Evolutionary conservation across 2,888 invertebrate genomes (phyloP), one percentile per base, ranked within the genome.

Genomic region (Deroplatys truncata): DNA sequence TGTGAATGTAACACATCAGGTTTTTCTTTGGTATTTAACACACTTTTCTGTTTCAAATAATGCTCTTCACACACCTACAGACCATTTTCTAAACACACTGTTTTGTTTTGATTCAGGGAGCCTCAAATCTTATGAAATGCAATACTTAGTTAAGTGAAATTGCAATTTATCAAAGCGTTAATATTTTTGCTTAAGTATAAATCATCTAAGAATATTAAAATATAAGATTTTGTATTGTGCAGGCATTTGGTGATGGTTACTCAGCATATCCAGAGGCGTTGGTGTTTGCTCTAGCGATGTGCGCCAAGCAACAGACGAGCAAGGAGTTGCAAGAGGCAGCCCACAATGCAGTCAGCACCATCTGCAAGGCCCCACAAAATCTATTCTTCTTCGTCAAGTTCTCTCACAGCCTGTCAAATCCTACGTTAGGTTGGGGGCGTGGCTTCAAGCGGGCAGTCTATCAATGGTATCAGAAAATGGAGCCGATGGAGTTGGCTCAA

Each of bases 271-370:
- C 94, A 91, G 95, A 95, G 90, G 94, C 96, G 20, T 93, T 96
- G n/a, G 94, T 96, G 85, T 96, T 95, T 93, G 95, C 96, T 25
- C 92, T 96, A 86, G 95, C 96, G 2, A 94, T 96, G 92, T 96
- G 96, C 92, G 93, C 95, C 2, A 91, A 92, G 72, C 93, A 94
- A 90, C 92, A 92, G 15, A 92, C 92, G 91, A 92, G 93, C 93
- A 91, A 93, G 86, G 91, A 92, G 84, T 93, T 95, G 2, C 95
- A 95, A 91, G 93, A 94, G 89, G 94, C 94, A 7, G 94, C 95
- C 0, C 96, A 96, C 91, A 93, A 94, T 89, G 94, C 93, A 25
- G 93, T 95, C 2, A 91, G 93, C 89, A 94, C 95, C 92, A 93
- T 97, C 82, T 96, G 96, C 92, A 94, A 94, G 90, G 94, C 94